phyloP scores from a whole-genome alignment of 1,140 invertebrate species.

The Papilio machaon region DNA sequence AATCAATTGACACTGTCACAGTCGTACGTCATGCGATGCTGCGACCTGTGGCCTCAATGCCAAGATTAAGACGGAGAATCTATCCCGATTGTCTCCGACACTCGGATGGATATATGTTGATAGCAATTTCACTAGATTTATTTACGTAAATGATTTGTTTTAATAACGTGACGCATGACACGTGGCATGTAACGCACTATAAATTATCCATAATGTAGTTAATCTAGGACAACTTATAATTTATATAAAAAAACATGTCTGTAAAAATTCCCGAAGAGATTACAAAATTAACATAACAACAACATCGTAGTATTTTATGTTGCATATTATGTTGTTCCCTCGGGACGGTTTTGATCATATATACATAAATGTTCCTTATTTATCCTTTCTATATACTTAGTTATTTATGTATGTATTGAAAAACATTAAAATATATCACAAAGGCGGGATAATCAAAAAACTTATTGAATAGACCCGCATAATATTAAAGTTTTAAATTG shows the following conservation, averaged over 20 bases:
- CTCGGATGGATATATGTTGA: neutral
- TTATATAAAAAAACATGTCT: neutral
- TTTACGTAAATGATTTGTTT: neutral
- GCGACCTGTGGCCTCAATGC: conserved; percentile 41
- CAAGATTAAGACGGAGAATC: conserved; percentile 46
- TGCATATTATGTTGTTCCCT: neutral
- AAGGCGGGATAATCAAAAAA: conserved; percentile 3
- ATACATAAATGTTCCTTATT: neutral
- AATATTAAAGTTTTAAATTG: conserved; percentile 25
- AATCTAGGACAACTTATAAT: neutral
- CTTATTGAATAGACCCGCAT: conserved; percentile 17
- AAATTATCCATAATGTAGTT: neutral
- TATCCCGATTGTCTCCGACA: conserved; percentile 41
- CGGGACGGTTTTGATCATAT: neutral
- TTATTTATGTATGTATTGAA: neutral
- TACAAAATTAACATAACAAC: neutral
- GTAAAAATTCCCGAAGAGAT: neutral
- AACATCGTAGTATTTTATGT: neutral
- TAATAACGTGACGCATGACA: neutral
- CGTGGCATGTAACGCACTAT: neutral
- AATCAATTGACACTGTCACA: conserved; percentile 61
- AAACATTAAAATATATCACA: conserved; percentile 15
- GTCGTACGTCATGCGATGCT: conserved; percentile 53
- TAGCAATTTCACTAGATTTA: neutral
- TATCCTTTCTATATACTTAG: neutral